These are phyloP conservation scores for Sesia bembeciformis DNA, from an alignment of 2,888 invertebrate species.

Conservation along the genomic window DNA sequence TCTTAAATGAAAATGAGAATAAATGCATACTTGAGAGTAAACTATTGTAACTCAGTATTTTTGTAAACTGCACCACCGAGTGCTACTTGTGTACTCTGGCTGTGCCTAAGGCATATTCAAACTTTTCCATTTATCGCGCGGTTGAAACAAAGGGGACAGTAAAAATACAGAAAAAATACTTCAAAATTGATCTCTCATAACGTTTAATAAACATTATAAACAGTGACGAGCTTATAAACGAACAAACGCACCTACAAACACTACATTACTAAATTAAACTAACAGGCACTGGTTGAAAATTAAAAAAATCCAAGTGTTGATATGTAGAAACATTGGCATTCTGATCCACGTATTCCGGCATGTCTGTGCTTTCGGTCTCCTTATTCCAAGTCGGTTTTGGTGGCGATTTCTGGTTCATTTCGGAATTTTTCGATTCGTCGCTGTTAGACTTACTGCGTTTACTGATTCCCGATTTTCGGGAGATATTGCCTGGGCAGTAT, in stretches of 20 bases:
- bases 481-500: slow-evolving; percentile 49
- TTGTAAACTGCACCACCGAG: no score
- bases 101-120: no score
- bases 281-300: slow-evolving; percentile 63
- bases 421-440: slow-evolving; percentile 31
- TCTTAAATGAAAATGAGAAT: no score
- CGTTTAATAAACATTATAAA: neutral
- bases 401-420: neutral
- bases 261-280: slow-evolving; percentile 20
- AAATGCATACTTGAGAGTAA: no score
- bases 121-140: no score
- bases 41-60: no score
- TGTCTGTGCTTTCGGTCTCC: slow-evolving; percentile 17
- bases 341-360: slow-evolving; percentile 18
- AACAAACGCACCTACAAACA: neutral
- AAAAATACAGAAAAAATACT: no score
- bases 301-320: slow-evolving; percentile 52
- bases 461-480: slow-evolving; percentile 46
- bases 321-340: slow-evolving; percentile 30
- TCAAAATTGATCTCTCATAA: neutral
- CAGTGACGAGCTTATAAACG: neutral
- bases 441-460: slow-evolving; percentile 39
- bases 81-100: no score
- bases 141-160: no score
- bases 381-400: slow-evolving; percentile 40